Evolutionary conservation across 1,140 invertebrate genomes (phyloP), one percentile per base, ranked within the genome.

Genomic region (Bactericera cockerelli): DNA sequence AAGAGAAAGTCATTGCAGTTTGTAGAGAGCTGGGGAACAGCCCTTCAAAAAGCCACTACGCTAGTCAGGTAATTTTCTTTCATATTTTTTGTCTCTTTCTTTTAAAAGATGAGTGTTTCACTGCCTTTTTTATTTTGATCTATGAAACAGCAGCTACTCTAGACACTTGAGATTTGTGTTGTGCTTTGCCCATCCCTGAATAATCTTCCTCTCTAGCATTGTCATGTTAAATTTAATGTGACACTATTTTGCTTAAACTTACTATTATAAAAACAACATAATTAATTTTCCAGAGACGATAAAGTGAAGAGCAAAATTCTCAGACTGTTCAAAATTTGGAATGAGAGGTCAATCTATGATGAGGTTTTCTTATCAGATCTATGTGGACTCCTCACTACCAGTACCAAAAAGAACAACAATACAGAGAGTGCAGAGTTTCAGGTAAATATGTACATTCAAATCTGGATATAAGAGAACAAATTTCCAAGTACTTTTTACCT

Each of bases 251-350:
- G n/a, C n/a, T n/a, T n/a, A n/a, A n/a, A n/a, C n/a, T n/a, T n/a
- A n/a, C n/a, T n/a, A n/a, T n/a, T n/a, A n/a, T n/a, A n/a, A n/a
- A n/a, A n/a, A n/a, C n/a, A n/a, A n/a, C n/a, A n/a, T n/a, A n/a
- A n/a, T n/a, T n/a, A 31, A 6, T 31, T 61, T 74, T 75, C 58
- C 67, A 87, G 89, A 64, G 90, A 94, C 74, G 85, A 90, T 53
- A 87, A 88, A 71, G 88, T 95, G 3, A 82, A 86, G 66, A 77
- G 84, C 61, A 84, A 88, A 69, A 86, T 95, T 58, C 71, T 88
- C 59, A 76, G 92, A 58, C 90, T 96, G 61, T 90, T 95, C 68
- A 91, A 88, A 67, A 94, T 96, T 57, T 96, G 93, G 93, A 84
- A 90, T 71, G 87, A 95, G 67, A 75, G 93, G 66, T 81, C 80